A percentile compares a stretch with the other conserved stretches of the same genome.
phyloP scores from a whole-genome alignment of 2,113 vertebrate species.

The Psammodynastes pulverulentus region DNA sequence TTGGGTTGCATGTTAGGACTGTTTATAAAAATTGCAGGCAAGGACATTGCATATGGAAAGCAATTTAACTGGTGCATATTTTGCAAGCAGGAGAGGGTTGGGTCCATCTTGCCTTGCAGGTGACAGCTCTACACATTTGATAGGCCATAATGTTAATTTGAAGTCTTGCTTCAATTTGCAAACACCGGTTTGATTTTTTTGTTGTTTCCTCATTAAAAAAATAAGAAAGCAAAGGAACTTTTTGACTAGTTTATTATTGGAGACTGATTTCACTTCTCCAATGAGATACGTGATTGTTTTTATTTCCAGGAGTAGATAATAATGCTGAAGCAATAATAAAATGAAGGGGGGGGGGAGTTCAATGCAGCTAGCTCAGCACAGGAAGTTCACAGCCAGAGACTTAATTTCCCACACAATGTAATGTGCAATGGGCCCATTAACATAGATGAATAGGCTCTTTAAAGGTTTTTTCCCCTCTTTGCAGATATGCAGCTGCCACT shows the following conservation, averaged over 20 bases:
- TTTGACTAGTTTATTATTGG: constrained; percentile 75
- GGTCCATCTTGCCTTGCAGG: constrained; percentile 52
- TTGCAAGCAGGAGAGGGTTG: constrained; percentile 44
- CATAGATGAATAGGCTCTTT: constrained; percentile 91
- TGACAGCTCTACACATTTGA: constrained; percentile 69
- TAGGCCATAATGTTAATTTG: constrained; percentile 71
- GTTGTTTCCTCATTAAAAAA: constrained; percentile 69
- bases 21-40: constrained; percentile 61
- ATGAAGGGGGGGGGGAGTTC: constrained; percentile 59
- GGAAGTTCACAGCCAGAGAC: constrained; percentile 87
- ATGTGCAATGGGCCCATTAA: constrained; percentile 87
- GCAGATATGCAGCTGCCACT: constrained; percentile 85
- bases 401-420: constrained; percentile 90
- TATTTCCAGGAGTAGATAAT: constrained; percentile 83
- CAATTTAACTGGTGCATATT: constrained; percentile 64
- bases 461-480: constrained; percentile 67
- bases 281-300: constrained; percentile 80
- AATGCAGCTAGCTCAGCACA: constrained; percentile 78
- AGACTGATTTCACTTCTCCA: constrained; percentile 79
- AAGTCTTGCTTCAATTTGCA: constrained; percentile 70
- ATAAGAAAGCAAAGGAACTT: constrained; percentile 78
- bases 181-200: background rate
- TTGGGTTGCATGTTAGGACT: constrained; percentile 68
- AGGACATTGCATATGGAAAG: constrained; percentile 68
- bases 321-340: constrained; percentile 80